Base-by-base conservation (phyloP, 1,140 invertebrate species). In the Bemisia tabaci region DNA sequence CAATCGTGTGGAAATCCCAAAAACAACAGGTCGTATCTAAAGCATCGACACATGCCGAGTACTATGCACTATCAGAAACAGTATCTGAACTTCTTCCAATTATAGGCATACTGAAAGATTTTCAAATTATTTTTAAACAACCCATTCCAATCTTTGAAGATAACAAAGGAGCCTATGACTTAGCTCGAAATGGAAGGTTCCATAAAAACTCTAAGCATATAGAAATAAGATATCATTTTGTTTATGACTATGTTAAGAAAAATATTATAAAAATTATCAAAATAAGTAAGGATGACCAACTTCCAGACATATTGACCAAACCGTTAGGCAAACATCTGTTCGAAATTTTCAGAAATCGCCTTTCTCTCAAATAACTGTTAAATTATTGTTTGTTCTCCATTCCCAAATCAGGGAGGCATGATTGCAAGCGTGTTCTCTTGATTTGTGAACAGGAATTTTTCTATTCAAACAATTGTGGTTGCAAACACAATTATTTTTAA, bases 41-140 rank as follows among this genome's bases (percentile, higher is more conserved):
- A 58, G 67, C 71, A n/a, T 71, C 71, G 1, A 73, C 71, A 12
- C 68, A 59, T 62, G 73, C 73, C 0, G 73, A 75, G 58, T 74
- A 72, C 68, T 60, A 71, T 17, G 71, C 72, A 0, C 22, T 73
- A 33, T 67, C 72, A 23, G 71, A 73, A 23, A 27, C 62, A 25
- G 69, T 68, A 5, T 68, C 11, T 2, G 71, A 74, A 59, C 22
- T 73, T 0, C 59, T 65, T 33, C 62, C 23, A 23, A 39, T 64
- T 12, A 64, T 39, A 9, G 26, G 48, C 21, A 64, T 64, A 9
- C 48, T 64, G 26, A 62, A 23, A 23, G 25, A 26, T 23, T 2
- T 62, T 21, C 12, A 23, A 23, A 62, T 62, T 24, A 22, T 26
- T n/a, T n/a, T n/a, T n/a, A n/a, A n/a, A n/a, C n/a, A n/a, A n/a